A percentile compares a stretch with the other conserved stretches of the same genome.
Conservation (phyloP, 2,888 invertebrate genomes). For the Platynereis dumerilii region DNA sequence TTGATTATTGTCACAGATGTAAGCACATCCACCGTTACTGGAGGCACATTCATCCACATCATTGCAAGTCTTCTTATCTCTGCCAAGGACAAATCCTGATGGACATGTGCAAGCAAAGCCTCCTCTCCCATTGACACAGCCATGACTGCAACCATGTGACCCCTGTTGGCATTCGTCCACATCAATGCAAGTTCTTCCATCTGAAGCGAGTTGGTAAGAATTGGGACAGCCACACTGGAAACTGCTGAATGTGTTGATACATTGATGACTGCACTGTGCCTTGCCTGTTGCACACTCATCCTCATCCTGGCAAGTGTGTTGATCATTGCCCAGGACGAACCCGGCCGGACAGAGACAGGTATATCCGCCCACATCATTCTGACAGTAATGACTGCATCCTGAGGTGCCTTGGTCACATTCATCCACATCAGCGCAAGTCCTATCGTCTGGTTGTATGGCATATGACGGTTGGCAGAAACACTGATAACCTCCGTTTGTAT, state of each 20-base stretch:
- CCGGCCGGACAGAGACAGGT: not conserved
- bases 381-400: slow-evolving; percentile 5
- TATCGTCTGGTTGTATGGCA: not conserved
- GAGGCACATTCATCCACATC: slow-evolving; percentile 1
- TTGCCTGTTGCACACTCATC: not conserved
- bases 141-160: not conserved
- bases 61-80: not conserved
- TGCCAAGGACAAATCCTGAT: not conserved
- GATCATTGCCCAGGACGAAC: not conserved
- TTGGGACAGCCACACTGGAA: not conserved
- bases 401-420: slow-evolving; percentile 2
- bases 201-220: not conserved
- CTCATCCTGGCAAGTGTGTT: slow-evolving; percentile 3
- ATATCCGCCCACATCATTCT: not conserved
- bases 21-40: not conserved
- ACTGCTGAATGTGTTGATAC: not conserved
- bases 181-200: slow-evolving; percentile 1
- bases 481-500: not conserved
- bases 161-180: not conserved
- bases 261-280: not conserved
- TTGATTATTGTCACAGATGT: not conserved
- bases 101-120: not conserved
- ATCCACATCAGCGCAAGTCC: not conserved
- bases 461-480: not conserved
- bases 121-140: not conserved